Conservation (phyloP, 2,888 invertebrate genomes). For the Thalpophila matura region DNA sequence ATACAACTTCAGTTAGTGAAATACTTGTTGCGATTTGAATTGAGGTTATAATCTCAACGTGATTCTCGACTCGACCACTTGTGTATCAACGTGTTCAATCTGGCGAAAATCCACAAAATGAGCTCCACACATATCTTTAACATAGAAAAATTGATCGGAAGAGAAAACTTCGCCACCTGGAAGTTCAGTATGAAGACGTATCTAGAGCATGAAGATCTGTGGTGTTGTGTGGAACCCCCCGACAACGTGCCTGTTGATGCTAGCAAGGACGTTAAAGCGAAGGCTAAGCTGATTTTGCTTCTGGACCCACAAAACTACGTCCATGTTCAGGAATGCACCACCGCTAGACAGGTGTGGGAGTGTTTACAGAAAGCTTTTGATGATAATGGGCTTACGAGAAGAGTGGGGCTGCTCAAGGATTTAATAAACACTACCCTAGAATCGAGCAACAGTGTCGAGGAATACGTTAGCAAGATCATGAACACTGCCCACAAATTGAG, state of each 20-base stretch:
- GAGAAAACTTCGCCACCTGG: background rate
- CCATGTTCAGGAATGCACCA: background rate
- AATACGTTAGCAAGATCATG: no score
- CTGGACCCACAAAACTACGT: background rate
- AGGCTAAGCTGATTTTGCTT: background rate
- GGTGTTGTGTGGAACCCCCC: background rate
- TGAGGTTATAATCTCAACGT: no score
- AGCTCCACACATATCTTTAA: no score
- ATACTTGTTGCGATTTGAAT: no score
- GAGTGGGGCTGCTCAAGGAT: background rate
- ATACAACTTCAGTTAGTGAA: no score
- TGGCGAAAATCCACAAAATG: background rate
- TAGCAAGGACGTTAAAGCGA: background rate
- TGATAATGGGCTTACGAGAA: background rate
- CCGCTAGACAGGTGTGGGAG: background rate
- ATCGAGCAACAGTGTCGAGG: background rate
- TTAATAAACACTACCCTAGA: background rate
- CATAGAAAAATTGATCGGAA: no score
- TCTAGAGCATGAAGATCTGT: background rate
- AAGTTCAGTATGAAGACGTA: background rate
- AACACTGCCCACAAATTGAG: no score
- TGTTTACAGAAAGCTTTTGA: background rate
- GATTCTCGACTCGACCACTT: no score
- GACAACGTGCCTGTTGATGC: background rate
- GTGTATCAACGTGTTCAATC: no score